Conservation (phyloP, 2,797 vertebrate genomes). For the Podargus strigoides region DNA sequence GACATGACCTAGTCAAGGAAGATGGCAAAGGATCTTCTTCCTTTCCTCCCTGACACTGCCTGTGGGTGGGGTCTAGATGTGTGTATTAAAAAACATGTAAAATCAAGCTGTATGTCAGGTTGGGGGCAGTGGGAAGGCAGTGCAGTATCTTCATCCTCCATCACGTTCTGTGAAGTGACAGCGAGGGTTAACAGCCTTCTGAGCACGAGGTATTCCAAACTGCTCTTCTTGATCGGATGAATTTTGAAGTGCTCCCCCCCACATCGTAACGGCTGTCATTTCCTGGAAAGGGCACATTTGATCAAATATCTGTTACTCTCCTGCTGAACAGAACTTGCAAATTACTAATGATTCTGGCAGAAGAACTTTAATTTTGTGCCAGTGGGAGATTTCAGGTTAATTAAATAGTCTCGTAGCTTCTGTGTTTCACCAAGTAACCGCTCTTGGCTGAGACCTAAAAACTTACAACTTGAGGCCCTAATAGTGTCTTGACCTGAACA, state of each 20-base stretch:
- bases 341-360: constrained; percentile 73
- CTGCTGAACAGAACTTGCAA: constrained; percentile 65
- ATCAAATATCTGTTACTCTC: constrained; percentile 64
- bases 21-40: not conserved
- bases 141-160: not conserved
- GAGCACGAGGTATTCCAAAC: not conserved
- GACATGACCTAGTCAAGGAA: not conserved
- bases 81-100: not conserved
- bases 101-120: not conserved
- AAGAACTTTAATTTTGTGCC: constrained; percentile 65
- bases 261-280: constrained; percentile 52
- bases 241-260: not conserved
- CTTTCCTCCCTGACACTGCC: not conserved
- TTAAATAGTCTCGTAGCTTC: constrained; percentile 61
- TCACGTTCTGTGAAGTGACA: not conserved
- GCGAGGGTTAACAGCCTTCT: not conserved
- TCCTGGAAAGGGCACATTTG: constrained; percentile 71
- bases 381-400: constrained; percentile 74
- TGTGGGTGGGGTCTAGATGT: fast-evolving
- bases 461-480: constrained; percentile 14
- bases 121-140: not conserved
- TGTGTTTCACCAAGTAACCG: constrained; percentile 47
- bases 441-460: constrained; percentile 57
- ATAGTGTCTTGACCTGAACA: not conserved
- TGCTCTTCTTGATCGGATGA: constrained; percentile 11